Conservation (phyloP, 2,113 vertebrate species). For the Cyprinodon variegatus region DNA sequence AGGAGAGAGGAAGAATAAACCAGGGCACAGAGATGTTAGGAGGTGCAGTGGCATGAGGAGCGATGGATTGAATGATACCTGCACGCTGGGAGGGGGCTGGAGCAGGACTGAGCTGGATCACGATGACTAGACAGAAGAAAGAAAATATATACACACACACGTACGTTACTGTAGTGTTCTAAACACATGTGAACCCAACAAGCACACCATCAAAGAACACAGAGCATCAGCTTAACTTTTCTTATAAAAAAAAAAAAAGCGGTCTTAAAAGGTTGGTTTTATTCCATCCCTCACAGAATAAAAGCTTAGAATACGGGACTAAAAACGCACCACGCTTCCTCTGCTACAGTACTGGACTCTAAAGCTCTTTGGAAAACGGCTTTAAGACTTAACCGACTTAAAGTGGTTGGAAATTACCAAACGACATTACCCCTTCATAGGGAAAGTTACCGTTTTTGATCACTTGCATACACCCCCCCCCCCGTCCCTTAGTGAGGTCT, state of each 20-base stretch:
- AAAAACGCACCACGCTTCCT: not conserved
- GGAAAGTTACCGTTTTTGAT: no score
- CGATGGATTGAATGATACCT: constrained; percentile 87
- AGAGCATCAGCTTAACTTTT: not conserved
- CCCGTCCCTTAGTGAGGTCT: no score
- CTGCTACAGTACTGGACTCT: not conserved
- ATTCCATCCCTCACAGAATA: not conserved
- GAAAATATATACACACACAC: constrained; percentile 80
- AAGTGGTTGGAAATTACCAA: no score
- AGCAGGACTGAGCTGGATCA: constrained; percentile 98
- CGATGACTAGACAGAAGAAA: constrained; percentile 92
- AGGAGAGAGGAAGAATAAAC: not conserved
- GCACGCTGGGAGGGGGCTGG: constrained; percentile 96
- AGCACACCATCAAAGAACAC: constrained; percentile 6
- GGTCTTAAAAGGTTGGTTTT: no score
- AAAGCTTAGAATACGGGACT: not conserved
- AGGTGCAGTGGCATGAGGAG: constrained; percentile 74
- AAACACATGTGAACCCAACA: constrained; percentile 16
- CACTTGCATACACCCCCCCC: no score
- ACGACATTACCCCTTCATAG: no score
- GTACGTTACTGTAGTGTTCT: constrained; percentile 73
- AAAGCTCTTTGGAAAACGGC: not conserved
- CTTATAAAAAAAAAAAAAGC: not conserved
- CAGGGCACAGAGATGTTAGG: constrained; percentile 8
- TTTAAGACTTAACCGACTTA: no score